phyloP scores from a whole-genome alignment of 2,113 vertebrate genomes.

The Anas platyrhynchos region DNA sequence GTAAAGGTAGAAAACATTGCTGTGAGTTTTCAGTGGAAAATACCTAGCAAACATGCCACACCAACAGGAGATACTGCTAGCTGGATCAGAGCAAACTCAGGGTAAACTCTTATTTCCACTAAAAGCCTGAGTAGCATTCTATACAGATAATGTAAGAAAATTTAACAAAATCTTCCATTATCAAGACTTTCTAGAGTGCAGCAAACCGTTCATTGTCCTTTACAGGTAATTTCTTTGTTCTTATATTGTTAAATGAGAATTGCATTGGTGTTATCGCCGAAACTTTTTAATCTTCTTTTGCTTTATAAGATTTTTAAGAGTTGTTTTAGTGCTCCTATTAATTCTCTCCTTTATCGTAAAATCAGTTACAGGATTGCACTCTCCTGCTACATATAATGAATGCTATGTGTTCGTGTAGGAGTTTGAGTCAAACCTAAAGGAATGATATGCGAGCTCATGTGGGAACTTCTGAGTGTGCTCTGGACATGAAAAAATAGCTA shows the following conservation, averaged over 20 bases:
- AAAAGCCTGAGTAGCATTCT: neutral
- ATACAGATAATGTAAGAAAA: neutral
- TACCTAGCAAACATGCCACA: neutral
- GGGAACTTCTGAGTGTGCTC: neutral
- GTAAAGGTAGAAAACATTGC: neutral
- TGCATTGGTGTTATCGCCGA: neutral
- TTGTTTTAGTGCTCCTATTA: neutral
- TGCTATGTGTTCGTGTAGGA: neutral
- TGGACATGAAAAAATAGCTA: neutral
- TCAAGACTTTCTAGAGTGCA: neutral
- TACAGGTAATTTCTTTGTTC: neutral
- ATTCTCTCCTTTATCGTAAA: neutral
- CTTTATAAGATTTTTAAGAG: neutral
- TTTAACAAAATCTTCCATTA: neutral
- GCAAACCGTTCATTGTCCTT: neutral
- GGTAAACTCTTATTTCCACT: neutral
- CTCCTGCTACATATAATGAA: neutral
- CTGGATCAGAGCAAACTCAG: neutral
- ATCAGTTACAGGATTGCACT: neutral
- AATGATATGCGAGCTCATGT: neutral
- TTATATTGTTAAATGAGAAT: slow-evolving; percentile 13
- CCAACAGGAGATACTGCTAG: accelerated
- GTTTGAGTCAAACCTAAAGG: neutral
- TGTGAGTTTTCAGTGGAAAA: neutral
- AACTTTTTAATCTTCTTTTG: neutral